These are phyloP conservation scores for Salminus brasiliensis DNA, from an alignment of 2,113 vertebrate species.

Conservation along the genomic window DNA sequence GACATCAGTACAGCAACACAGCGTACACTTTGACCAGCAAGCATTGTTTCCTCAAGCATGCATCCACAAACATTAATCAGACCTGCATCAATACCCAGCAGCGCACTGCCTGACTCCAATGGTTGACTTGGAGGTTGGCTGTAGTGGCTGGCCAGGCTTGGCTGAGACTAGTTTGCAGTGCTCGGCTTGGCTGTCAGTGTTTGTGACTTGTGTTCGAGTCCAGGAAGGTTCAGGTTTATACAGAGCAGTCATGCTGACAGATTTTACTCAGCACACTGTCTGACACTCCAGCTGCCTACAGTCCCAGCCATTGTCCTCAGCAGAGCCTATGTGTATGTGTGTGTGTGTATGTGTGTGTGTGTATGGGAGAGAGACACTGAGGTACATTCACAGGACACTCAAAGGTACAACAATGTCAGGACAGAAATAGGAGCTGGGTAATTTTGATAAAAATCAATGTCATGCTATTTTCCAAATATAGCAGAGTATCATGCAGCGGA, in stretches of 20 bases:
- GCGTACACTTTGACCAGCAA: neutral
- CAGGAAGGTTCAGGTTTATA: neutral
- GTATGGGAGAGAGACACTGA: neutral
- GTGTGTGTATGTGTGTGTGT: slow-evolving; percentile 1
- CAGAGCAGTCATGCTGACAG: neutral
- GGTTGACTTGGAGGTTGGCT: neutral
- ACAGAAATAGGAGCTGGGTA: neutral
- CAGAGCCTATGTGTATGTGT: neutral
- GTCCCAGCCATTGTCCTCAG: neutral
- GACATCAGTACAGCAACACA: neutral
- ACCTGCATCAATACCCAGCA: neutral
- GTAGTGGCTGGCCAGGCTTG: neutral
- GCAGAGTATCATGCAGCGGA: too few relatives aligned
- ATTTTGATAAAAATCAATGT: neutral
- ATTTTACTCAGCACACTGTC: slow-evolving; percentile 24
- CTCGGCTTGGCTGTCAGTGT: neutral
- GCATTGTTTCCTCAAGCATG: neutral
- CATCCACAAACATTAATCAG: neutral
- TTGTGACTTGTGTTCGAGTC: slow-evolving; percentile 2
- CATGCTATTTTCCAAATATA: too few relatives aligned
- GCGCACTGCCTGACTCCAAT: neutral
- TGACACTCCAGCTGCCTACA: slow-evolving; percentile 5
- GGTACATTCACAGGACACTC: neutral
- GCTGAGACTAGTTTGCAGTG: neutral
- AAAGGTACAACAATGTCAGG: neutral